phyloP scores from a whole-genome alignment of 2,113 vertebrate genomes.

The Clarias macrocephalus region DNA sequence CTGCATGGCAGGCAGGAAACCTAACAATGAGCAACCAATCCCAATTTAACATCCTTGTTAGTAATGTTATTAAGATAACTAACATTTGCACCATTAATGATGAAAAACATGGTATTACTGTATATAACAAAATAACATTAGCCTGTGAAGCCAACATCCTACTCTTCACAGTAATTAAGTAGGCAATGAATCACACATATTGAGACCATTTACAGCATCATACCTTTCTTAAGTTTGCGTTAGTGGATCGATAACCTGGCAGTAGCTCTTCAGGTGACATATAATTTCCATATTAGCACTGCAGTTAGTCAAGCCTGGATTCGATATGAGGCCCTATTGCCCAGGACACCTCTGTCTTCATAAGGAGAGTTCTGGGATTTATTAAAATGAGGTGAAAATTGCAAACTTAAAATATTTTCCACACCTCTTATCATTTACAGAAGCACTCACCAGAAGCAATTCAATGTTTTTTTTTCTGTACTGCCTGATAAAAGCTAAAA shows the following conservation, averaged over 20 bases:
- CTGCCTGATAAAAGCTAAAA: slow-evolving; percentile 27
- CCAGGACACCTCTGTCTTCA: neutral
- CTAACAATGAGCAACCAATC: too few species aligned
- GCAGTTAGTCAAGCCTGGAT: slow-evolving; percentile 47
- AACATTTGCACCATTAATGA: neutral
- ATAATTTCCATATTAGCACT: slow-evolving; percentile 47
- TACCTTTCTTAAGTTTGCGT: neutral
- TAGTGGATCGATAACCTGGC: neutral
- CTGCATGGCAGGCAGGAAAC: too few species aligned
- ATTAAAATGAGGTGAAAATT: slow-evolving; percentile 42
- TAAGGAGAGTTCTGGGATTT: neutral
- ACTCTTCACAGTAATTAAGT: neutral
- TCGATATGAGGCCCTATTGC: neutral
- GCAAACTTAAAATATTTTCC: slow-evolving; percentile 7
- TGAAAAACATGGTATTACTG: neutral
- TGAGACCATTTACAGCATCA: neutral
- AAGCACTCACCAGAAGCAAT: neutral
- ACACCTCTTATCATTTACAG: slow-evolving; percentile 18
- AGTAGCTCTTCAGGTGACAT: slow-evolving; percentile 34
- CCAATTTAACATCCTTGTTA: neutral
- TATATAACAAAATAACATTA: neutral
- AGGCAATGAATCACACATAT: neutral
- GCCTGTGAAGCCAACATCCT: neutral
- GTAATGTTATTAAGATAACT: neutral
- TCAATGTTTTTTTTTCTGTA: neutral